phyloP scores from a whole-genome alignment of 2,888 invertebrate genomes.

The Ormyrus nitidulus region DNA sequence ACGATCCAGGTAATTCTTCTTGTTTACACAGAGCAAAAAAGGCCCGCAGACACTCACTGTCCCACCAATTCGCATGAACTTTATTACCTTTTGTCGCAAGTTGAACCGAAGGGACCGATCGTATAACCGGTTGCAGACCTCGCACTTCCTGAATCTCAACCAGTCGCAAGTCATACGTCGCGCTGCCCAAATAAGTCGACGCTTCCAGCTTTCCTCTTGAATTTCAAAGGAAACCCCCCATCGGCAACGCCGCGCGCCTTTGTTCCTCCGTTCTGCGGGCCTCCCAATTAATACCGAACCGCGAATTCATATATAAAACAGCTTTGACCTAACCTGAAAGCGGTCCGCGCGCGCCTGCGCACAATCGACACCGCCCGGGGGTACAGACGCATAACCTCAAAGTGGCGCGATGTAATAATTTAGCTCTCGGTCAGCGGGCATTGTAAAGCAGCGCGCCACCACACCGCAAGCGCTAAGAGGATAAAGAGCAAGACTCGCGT shows the following conservation, averaged over 20 bases:
- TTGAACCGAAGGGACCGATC: slow-evolving; percentile 26
- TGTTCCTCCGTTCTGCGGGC: no score
- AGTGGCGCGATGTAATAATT: no score
- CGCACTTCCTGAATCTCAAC: slow-evolving; percentile 15
- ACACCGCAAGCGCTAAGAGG: slow-evolving; percentile 8
- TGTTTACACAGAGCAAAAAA: no score
- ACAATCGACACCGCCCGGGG: not conserved
- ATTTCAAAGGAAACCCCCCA: no score
- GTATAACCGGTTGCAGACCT: slow-evolving; percentile 22
- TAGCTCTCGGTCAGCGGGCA: not conserved
- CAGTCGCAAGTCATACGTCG: slow-evolving; percentile 9
- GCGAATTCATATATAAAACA: no score
- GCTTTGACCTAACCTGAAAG: no score
- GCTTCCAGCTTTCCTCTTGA: not conserved
- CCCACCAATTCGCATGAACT: not conserved
- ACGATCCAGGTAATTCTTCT: no score
- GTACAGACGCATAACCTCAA: no score
- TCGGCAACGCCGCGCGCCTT: no score
- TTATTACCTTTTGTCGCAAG: slow-evolving; percentile 19
- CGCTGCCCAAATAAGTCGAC: slow-evolving; percentile 28
- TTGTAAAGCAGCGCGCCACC: not conserved
- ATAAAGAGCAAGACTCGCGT: not conserved
- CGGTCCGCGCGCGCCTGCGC: slow-evolving; percentile 6
- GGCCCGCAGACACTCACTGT: no score
- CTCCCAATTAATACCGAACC: no score